phyloP scores from a whole-genome alignment of 2,797 vertebrate genomes.

The Phrynocephalus forsythii region DNA sequence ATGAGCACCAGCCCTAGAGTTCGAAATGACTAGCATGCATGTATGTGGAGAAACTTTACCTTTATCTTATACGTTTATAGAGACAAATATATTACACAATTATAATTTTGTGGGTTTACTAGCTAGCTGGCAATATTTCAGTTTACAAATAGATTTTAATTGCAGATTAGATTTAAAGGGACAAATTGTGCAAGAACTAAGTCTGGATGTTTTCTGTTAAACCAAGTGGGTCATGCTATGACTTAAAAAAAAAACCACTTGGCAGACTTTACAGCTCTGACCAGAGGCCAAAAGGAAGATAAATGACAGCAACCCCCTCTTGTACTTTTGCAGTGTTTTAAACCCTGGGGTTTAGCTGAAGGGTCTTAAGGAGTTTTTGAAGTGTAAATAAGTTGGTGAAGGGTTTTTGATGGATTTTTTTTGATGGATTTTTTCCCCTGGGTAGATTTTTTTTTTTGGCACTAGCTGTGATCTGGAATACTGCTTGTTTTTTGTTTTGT shows the following conservation, averaged over 20 bases:
- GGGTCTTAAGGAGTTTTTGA: slow-evolving; percentile 81
- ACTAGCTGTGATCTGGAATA: slow-evolving; percentile 79
- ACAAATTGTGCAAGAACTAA: neutral
- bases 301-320: slow-evolving; percentile 79
- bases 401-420: slow-evolving; percentile 84
- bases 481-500: slow-evolving; percentile 77
- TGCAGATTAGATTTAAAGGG: slow-evolving; percentile 40
- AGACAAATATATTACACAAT: slow-evolving; percentile 7
- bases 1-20: no score
- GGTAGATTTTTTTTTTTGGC: slow-evolving; percentile 73
- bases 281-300: slow-evolving; percentile 81
- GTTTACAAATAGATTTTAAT: slow-evolving; percentile 42
- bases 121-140: slow-evolving; percentile 36
- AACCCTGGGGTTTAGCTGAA: slow-evolving; percentile 81
- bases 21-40: no score
- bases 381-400: slow-evolving; percentile 84
- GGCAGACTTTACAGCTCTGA: slow-evolving; percentile 77
- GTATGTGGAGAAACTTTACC: neutral
- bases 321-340: slow-evolving; percentile 81
- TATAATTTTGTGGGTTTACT: slow-evolving; percentile 5
- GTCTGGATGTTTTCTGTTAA: slow-evolving; percentile 26
- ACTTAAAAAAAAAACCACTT: slow-evolving; percentile 47
- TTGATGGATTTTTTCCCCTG: slow-evolving; percentile 81
- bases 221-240: slow-evolving; percentile 5
- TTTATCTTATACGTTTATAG: neutral